These are phyloP conservation scores for Spilogale gracilis DNA, from an alignment of 2,113 vertebrate genomes.

Conservation along the genomic window DNA sequence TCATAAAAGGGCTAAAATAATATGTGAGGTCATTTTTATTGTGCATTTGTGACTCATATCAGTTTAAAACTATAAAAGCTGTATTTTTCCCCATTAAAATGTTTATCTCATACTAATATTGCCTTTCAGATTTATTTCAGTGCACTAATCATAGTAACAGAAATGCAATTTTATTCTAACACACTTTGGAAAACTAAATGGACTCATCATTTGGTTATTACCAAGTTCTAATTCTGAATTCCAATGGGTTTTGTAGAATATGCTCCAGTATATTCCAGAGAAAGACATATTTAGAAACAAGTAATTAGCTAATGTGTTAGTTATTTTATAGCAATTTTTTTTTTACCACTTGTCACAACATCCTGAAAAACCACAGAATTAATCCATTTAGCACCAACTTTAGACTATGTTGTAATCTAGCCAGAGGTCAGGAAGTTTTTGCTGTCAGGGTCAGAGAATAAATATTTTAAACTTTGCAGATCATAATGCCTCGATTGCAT, in stretches of 20 bases:
- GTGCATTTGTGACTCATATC: slow-evolving; percentile 31
- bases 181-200: slow-evolving; percentile 70
- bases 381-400: background rate
- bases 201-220: slow-evolving; percentile 71
- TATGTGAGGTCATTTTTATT: slow-evolving; percentile 54
- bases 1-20: slow-evolving; percentile 59
- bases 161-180: slow-evolving; percentile 64
- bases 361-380: background rate
- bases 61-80: slow-evolving; percentile 62
- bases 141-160: slow-evolving; percentile 59
- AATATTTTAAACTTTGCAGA: background rate
- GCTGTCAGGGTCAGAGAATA: background rate
- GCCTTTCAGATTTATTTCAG: slow-evolving; percentile 69
- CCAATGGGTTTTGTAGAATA: slow-evolving; percentile 48
- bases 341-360: background rate
- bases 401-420: background rate
- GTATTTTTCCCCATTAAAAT: slow-evolving; percentile 69
- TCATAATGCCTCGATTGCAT: background rate
- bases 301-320: background rate
- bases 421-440: background rate
- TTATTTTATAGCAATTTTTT: slow-evolving; percentile 14
- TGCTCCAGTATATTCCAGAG: background rate
- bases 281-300: slow-evolving; percentile 19
- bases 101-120: slow-evolving; percentile 56
- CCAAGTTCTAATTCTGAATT: slow-evolving; percentile 51